Evolutionary conservation across 2,113 vertebrate species (phyloP).

Genomic region (Sinocyclocheilus maitianheensis): DNA sequence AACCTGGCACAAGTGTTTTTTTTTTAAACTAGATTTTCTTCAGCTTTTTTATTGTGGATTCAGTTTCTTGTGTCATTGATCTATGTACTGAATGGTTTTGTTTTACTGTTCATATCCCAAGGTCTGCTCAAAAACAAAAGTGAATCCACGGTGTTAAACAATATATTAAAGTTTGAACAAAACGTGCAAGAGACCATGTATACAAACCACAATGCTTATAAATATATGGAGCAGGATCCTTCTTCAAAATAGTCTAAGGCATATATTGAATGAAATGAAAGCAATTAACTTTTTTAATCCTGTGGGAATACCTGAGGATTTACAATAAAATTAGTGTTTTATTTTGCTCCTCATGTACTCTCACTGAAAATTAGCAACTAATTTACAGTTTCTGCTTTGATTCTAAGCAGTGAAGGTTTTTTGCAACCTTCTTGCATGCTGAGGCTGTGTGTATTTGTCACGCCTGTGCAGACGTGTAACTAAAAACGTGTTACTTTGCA

Average conservation of each 20-base stretch:
- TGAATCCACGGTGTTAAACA: neutral
- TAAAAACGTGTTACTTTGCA: neutral
- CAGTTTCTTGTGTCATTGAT: neutral
- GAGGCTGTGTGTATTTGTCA: constrained; percentile 18
- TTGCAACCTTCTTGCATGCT: constrained; percentile 7
- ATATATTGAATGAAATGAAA: neutral
- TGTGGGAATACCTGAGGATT: neutral
- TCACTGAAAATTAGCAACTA: neutral
- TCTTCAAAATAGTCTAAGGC: too few species aligned
- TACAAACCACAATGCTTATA: neutral
- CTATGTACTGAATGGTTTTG: neutral
- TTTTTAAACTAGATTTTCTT: neutral
- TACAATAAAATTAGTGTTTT: neutral
- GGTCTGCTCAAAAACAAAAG: neutral
- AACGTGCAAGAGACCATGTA: neutral
- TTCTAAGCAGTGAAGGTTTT: neutral
- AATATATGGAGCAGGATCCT: neutral
- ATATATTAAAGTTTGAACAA: neutral
- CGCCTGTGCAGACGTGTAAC: constrained; percentile 1
- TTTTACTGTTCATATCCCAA: too few species aligned
- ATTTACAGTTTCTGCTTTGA: neutral
- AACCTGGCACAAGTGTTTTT: neutral
- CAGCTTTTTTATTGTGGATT: neutral
- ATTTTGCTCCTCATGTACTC: neutral
- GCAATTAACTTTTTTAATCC: neutral